Evolutionary conservation across 2,797 vertebrate species (phyloP).

Genomic region (Acanthurus leucopareius): DNA sequence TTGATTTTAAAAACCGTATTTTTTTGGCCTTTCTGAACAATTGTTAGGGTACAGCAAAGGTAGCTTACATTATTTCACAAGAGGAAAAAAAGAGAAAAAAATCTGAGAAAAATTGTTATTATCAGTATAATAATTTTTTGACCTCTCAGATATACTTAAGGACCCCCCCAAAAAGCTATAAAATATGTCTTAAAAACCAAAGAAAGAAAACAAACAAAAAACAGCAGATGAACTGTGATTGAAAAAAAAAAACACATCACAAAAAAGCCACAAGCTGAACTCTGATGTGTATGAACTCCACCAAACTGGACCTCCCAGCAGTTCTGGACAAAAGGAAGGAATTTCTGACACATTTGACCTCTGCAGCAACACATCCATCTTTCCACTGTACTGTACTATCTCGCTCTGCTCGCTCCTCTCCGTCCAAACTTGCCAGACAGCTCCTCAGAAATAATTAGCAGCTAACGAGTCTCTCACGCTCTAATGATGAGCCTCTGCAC

Average conservation of each 20-base stretch:
- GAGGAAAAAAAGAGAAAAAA: no score
- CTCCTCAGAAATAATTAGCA: conserved; percentile 79
- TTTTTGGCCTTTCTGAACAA: no score
- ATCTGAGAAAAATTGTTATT: background rate
- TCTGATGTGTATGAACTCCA: background rate
- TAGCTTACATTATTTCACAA: background rate
- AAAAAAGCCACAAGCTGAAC: background rate
- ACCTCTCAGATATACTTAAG: background rate
- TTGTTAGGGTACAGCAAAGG: no score
- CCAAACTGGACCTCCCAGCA: background rate
- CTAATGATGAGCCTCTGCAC: conserved; percentile 76
- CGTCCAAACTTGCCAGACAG: conserved; percentile 61
- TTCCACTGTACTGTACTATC: conserved; percentile 16
- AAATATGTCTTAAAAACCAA: background rate
- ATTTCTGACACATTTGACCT: conserved; percentile 25
- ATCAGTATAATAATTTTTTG: background rate
- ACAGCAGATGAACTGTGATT: background rate
- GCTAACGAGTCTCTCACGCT: conserved; percentile 76
- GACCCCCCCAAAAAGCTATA: background rate
- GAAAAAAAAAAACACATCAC: background rate
- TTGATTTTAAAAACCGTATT: no score
- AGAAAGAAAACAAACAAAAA: background rate
- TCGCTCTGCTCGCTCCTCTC: conserved; percentile 46
- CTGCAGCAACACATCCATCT: conserved; percentile 19
- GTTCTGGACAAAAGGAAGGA: conserved; percentile 14